Evolutionary conservation across 2,888 invertebrate species (phyloP).

Genomic region (Harmothoe impar): DNA sequence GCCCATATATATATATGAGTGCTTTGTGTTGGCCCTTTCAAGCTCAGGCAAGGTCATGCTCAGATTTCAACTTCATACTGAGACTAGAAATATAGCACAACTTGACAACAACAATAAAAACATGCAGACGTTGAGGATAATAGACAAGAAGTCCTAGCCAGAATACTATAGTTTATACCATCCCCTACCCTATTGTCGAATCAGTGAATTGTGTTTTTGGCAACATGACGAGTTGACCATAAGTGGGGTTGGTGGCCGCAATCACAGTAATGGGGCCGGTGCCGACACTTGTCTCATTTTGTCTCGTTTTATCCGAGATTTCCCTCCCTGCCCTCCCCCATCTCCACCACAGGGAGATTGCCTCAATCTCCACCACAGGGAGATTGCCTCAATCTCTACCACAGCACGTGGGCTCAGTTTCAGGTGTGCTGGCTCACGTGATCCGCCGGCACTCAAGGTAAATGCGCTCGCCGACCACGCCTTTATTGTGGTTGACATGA

Average conservation of each 20-base stretch:
- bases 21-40: too few species aligned
- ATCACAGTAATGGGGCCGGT: neutral
- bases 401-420: neutral
- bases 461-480: neutral
- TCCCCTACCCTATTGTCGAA: too few species aligned
- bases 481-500: slow-evolving; percentile 23
- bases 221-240: too few species aligned
- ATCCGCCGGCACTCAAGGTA: neutral
- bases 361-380: slow-evolving; percentile 18
- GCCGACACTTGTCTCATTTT: neutral
- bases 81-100: too few species aligned
- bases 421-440: neutral
- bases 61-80: too few species aligned
- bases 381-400: slow-evolving; percentile 25
- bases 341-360: neutral
- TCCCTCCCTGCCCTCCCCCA: neutral
- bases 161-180: too few species aligned
- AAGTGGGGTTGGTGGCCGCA: neutral
- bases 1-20: too few species aligned
- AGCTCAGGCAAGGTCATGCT: too few species aligned
- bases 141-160: too few species aligned
- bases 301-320: slow-evolving; percentile 27
- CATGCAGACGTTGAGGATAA: too few species aligned
- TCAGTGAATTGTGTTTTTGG: too few species aligned
- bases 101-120: too few species aligned